Evolutionary conservation across 2,888 invertebrate genomes (phyloP).

Genomic region (Venusia cambrica): DNA sequence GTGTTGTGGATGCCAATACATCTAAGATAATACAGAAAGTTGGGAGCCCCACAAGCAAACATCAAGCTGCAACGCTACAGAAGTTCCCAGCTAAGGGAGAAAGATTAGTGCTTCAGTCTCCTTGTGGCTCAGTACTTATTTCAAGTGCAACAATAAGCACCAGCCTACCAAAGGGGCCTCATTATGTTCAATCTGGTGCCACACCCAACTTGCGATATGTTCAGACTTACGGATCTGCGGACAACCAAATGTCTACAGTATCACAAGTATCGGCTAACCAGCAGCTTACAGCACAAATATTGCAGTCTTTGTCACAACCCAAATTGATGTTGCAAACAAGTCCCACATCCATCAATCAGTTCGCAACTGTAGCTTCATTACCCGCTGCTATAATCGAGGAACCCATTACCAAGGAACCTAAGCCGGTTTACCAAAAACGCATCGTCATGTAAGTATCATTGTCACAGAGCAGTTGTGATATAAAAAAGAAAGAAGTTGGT

Average conservation of each 20-base stretch:
- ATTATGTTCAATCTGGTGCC: constrained; percentile 73
- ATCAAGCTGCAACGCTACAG: constrained; percentile 49
- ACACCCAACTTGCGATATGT: constrained; percentile 70
- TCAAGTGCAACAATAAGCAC: constrained; percentile 66
- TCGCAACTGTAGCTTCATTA: constrained; percentile 34
- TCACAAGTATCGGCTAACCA: constrained; percentile 82
- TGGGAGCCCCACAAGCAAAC: constrained; percentile 67
- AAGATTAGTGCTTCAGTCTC: constrained; percentile 66
- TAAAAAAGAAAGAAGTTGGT: neutral
- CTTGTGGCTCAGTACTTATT: constrained; percentile 68
- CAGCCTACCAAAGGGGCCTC: constrained; percentile 67
- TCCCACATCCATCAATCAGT: constrained; percentile 44
- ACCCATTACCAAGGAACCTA: constrained; percentile 46
- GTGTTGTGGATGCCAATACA: constrained; percentile 57
- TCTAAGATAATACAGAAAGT: constrained; percentile 74
- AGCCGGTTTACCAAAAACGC: constrained; percentile 60
- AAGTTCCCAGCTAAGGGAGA: constrained; percentile 65
- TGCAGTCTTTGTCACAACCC: constrained; percentile 79
- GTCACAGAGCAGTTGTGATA: neutral
- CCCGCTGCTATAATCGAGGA: constrained; percentile 45
- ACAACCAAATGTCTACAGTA: constrained; percentile 59
- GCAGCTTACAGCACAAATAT: constrained; percentile 82
- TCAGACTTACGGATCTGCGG: constrained; percentile 61
- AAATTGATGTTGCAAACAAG: constrained; percentile 61
- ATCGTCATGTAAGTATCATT: constrained; percentile 65